Evolutionary conservation across 2,113 vertebrate species (phyloP), one percentile per base, ranked within the genome.

Genomic region (Pterocles orientalis): DNA sequence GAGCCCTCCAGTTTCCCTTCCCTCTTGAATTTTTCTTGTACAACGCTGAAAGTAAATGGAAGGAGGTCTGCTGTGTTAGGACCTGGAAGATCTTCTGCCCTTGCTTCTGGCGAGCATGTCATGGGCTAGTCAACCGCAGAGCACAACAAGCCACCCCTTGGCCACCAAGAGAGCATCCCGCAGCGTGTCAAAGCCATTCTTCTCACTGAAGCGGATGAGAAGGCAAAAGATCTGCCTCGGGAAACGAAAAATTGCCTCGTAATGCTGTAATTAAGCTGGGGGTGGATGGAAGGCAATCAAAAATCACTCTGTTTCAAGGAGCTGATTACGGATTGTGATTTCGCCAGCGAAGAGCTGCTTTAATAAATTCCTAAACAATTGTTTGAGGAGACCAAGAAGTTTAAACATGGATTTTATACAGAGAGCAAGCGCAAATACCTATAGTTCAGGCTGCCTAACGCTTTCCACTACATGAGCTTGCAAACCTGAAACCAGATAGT

Each of bases 191-290:
- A 14, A n/a, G 13, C n/a, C 26, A 6, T 65, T 71, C 18, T 33
- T 83, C 13, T 48, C 39, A 2, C 47, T 3, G 56, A 18, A 28
- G 0, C 0, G 45, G 10, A 7, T 2, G 14, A 34, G 14, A 29
- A 29, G 23, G 77, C 34, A 48, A 33, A 86, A 43, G 8, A 23
- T 2, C 31, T 33, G 45, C 29, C 48, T 66, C 12, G 12, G 47
- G 29, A 8, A 36, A 18, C 25, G n/a, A 61, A 86, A 18, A 4
- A 12, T 3, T 25, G 43, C 39, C 39, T n/a, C 34, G 28, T n/a
- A 33, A 58, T 14, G 26, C 53, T 51, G 9, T 23, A 51, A 3
- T 69, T 33, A 3, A 82, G 21, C 29, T 12, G 3, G 3, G 29
- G 26, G 16, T 3, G 50, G 54, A 61, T 25, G 48, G 39, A 34